Percentiles rank a stretch among this genome's conserved stretches.
Evolutionary conservation across 1,140 invertebrate genomes (phyloP).

Genomic region (Eufriesea mexicana): DNA sequence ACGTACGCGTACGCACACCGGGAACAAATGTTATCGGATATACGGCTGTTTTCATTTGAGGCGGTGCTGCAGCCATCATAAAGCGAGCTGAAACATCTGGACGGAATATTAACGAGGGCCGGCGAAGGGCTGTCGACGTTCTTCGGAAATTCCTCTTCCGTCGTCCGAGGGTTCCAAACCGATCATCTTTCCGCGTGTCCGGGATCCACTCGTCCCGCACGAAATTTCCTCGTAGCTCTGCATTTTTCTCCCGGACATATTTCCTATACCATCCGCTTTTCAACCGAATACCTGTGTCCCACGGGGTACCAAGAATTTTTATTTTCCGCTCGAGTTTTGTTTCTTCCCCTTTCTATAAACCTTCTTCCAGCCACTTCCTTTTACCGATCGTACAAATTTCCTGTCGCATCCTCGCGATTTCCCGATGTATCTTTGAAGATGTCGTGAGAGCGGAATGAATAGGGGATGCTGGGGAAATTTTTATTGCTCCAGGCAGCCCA

Average conservation of each 20-base stretch:
- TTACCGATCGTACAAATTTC: no score
- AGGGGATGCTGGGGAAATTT: no score
- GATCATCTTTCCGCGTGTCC: constrained; percentile 8
- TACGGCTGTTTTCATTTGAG: constrained; percentile 44
- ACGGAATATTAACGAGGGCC: constrained; percentile 65
- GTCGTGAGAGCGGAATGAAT: no score
- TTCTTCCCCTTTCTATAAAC: no score
- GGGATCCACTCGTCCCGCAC: neutral
- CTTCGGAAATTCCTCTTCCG: constrained; percentile 36
- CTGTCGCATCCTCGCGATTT: no score
- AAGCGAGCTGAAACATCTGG: constrained; percentile 57
- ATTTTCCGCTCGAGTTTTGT: no score
- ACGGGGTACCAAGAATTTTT: neutral
- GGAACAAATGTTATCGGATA: constrained; percentile 10
- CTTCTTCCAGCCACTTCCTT: no score
- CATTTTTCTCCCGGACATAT: neutral
- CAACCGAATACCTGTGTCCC: neutral
- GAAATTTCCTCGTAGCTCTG: neutral
- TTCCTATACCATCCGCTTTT: neutral
- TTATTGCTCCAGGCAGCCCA: no score
- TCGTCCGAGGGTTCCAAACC: constrained; percentile 22
- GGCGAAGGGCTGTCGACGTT: constrained; percentile 27
- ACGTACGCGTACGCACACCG: neutral
- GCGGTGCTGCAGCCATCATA: constrained; percentile 22
- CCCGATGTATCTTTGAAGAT: no score